phyloP scores from a whole-genome alignment of 2,888 invertebrate species.

The Drosophila vallismaia region DNA sequence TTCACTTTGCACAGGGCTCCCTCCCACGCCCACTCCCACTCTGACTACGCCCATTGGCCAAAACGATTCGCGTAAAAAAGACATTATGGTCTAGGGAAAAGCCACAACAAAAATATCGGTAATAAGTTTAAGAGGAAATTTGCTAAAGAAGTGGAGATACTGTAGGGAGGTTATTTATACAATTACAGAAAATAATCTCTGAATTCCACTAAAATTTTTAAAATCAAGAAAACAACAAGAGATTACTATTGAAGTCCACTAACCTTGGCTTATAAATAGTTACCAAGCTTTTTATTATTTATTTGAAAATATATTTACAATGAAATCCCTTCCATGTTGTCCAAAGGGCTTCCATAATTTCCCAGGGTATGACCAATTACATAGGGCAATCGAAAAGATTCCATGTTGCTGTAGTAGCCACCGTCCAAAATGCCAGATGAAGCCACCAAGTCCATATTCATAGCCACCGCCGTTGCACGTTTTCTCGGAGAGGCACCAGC shows the following conservation, averaged over 20 bases:
- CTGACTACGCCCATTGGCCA: constrained; percentile 11
- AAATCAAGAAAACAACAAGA: too few relatives aligned
- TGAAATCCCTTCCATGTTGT: neutral
- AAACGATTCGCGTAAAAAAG: constrained; percentile 63
- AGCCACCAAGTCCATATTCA: constrained; percentile 37
- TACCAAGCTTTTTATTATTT: neutral
- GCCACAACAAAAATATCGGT: constrained; percentile 46
- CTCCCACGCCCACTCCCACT: neutral
- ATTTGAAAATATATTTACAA: neutral
- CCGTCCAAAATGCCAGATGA: constrained; percentile 29
- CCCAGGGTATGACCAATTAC: constrained; percentile 42
- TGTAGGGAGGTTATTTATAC: neutral
- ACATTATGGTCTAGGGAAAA: constrained; percentile 61
- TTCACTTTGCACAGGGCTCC: constrained; percentile 33
- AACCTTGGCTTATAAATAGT: neutral
- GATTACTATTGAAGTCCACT: too few relatives aligned
- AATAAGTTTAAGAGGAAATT: constrained; percentile 30
- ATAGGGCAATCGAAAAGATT: constrained; percentile 40
- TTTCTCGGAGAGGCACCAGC: constrained; percentile 8
- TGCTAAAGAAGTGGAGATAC: constrained; percentile 43
- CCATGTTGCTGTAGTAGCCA: constrained; percentile 32
- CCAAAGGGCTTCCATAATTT: neutral
- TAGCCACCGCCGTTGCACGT: constrained; percentile 24
- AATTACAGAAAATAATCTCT: too few relatives aligned
- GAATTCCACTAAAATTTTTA: too few relatives aligned